Evolutionary conservation across 2,888 invertebrate genomes (phyloP), one percentile per base, ranked within the genome.

Genomic region (Acholoe squamosa): DNA sequence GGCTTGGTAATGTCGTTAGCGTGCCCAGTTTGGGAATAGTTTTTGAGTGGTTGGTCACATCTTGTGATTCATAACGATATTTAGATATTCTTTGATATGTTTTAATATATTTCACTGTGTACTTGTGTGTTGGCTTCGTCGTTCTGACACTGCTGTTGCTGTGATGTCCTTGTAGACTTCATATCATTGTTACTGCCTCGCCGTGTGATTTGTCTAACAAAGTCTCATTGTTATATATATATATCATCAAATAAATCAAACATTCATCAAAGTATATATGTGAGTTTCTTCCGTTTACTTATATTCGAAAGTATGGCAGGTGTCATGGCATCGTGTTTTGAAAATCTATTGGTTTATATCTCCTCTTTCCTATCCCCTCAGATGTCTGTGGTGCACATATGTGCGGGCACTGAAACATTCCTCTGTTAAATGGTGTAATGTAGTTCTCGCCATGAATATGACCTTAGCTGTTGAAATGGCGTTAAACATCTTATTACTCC

Each of bases 161-260:
- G 80, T 80, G 10, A 25, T 43, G 43, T 80, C 80, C 33, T 80
- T 80, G 80, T 80, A 80, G 80, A 80, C 34, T 80, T 80, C 80
- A 80, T 80, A 80, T 80, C 80, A 80, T 80, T 43, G 33, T 80
- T 80, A 80, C 33, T 19, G 33, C 14, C 33, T 80, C 80, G 80
- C 80, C 43, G 43, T 43, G 80, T 80, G 80, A 80, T n/a, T 43
- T 80, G 80, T 80, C 80, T 80, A 80, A 80, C 80, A 80, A 80
- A 80, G 80, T 31, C 76, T 43, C 71, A 71, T 71, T 71, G 71
- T 71, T 71, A 80, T 80, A 80, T 71, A 80, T 80, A 80, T 80
- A 80, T 43, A 80, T 80, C 80, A 80, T 80, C 80, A 34, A 80
- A 80, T 80, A 80, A 80, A 80, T 33, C 80, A 80, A 76, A 25